Percentiles rank a stretch among this genome's conserved stretches.
phyloP scores from a whole-genome alignment of 2,888 invertebrate genomes.

The Argynnis bischoffii region DNA sequence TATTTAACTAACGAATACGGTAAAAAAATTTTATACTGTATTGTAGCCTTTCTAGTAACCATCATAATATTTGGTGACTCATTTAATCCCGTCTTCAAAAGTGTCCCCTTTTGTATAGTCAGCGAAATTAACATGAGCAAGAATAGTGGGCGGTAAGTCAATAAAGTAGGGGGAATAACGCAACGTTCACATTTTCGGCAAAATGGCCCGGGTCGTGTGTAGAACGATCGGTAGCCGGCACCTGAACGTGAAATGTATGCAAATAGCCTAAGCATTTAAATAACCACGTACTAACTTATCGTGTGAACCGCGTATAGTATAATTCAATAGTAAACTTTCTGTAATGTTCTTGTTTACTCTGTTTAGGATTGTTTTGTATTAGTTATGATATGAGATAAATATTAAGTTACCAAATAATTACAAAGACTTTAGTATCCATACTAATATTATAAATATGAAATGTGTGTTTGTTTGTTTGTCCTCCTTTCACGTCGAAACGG shows the following conservation, averaged over 20 bases:
- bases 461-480: no score
- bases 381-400: slow-evolving; percentile 3
- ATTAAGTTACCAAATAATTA: neutral
- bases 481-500: no score
- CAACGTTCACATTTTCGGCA: slow-evolving; percentile 38
- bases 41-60: no score
- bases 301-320: slow-evolving; percentile 26
- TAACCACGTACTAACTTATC: slow-evolving; percentile 37
- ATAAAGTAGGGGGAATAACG: slow-evolving; percentile 41
- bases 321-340: slow-evolving; percentile 28
- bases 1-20: no score
- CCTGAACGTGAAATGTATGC: slow-evolving; percentile 49
- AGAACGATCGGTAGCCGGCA: slow-evolving; percentile 35
- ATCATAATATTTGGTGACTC: no score
- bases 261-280: slow-evolving; percentile 50
- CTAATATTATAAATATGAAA: no score
- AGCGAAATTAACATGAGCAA: slow-evolving; percentile 37
- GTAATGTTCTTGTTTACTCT: slow-evolving; percentile 25
- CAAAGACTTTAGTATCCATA: no score
- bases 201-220: slow-evolving; percentile 39
- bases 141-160: slow-evolving; percentile 42
- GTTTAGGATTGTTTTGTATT: slow-evolving; percentile 22
- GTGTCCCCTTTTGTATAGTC: slow-evolving; percentile 29
- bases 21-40: no score
- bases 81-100: slow-evolving; percentile 10